Conservation (phyloP, 2,888 invertebrate genomes). For the Dusona sp. region DNA sequence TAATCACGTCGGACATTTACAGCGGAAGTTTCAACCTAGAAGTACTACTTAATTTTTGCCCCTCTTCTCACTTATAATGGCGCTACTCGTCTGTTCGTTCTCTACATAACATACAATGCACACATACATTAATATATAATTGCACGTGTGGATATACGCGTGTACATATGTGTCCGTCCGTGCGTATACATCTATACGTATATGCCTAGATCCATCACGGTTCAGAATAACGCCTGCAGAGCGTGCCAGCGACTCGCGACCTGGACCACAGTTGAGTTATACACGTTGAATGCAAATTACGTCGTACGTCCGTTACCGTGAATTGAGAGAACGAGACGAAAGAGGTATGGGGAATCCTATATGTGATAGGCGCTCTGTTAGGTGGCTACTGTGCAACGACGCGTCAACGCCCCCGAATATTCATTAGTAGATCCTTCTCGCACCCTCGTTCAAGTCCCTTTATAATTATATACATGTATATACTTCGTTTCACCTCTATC, state of each 20-base stretch:
- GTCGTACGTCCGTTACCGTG: constrained; percentile 59
- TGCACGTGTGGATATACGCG: not conserved
- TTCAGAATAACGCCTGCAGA: constrained; percentile 28
- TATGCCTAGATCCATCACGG: not conserved
- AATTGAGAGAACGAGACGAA: constrained; percentile 27
- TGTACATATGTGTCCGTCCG: not conserved
- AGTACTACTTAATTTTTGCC: constrained; percentile 18
- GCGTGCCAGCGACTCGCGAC: constrained; percentile 44
- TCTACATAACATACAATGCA: not conserved
- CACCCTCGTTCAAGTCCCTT: constrained; percentile 31
- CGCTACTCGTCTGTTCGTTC: constrained; percentile 21
- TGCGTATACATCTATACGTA: not conserved
- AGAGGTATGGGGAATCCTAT: constrained; percentile 25
- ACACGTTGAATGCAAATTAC: constrained; percentile 68
- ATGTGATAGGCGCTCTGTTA: constrained; percentile 60
- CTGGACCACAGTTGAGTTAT: constrained; percentile 65
- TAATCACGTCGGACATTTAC: constrained; percentile 37
- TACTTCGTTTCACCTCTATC: constrained; percentile 1
- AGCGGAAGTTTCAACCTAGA: constrained; percentile 5
- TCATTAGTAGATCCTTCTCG: constrained; percentile 61
- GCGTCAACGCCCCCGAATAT: constrained; percentile 68
- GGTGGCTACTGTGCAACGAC: constrained; percentile 56
- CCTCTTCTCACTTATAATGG: constrained; percentile 15
- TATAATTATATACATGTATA: constrained; percentile 4
- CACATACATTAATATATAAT: not conserved